phyloP scores from a whole-genome alignment of 2,888 invertebrate species.

The Cheilosia urbana region DNA sequence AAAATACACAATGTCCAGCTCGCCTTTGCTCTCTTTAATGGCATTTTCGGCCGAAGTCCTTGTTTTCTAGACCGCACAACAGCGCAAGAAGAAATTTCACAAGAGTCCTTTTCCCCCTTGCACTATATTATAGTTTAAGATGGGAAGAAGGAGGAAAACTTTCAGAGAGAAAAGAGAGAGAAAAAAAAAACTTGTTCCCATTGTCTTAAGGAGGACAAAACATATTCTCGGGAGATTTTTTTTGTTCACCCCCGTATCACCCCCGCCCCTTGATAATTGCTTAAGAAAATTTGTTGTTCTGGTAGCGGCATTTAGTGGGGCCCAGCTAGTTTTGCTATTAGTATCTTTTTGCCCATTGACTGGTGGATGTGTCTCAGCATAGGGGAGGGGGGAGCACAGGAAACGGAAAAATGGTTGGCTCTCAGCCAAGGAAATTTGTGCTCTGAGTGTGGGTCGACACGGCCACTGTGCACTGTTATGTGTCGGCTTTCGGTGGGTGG shows the following conservation, averaged over 20 bases:
- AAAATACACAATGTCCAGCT: neutral
- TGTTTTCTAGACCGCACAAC: conserved; percentile 39
- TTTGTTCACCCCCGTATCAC: neutral
- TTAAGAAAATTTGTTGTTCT: conserved; percentile 53
- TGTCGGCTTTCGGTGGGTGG: conserved; percentile 17
- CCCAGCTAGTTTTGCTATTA: conserved; percentile 45
- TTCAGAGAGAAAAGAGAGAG: conserved; percentile 6
- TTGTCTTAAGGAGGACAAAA: conserved; percentile 41
- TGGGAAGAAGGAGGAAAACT: conserved; percentile 28
- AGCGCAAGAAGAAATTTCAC: neutral
- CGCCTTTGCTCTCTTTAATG: conserved; percentile 11
- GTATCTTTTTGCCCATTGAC: conserved; percentile 45
- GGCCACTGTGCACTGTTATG: conserved; percentile 20
- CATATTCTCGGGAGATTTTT: conserved; percentile 10
- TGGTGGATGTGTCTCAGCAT: neutral
- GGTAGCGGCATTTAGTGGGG: conserved; percentile 53
- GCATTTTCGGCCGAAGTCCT: conserved; percentile 25
- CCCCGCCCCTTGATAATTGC: conserved; percentile 45
- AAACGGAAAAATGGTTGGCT: conserved; percentile 24
- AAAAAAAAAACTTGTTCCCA: neutral
- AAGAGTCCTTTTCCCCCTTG: neutral
- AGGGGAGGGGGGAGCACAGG: neutral
- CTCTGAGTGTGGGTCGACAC: conserved; percentile 39
- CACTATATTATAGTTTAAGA: conserved; percentile 10
- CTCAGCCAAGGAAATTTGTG: conserved; percentile 47